Conservation (phyloP, 2,113 vertebrate genomes). For the Melanerpes aurifrons region DNA sequence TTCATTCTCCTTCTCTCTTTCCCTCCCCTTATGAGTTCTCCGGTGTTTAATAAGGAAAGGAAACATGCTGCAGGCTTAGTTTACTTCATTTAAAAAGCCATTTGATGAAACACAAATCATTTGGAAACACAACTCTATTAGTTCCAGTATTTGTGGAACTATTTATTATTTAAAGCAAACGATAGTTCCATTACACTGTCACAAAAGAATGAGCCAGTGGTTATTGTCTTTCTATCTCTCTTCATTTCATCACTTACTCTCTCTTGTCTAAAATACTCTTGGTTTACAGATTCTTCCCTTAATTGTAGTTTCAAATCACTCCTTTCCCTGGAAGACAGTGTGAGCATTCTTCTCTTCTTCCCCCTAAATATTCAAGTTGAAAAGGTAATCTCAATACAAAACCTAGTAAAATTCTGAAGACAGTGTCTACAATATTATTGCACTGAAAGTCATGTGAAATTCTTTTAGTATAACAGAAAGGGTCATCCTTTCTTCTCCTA, state of each 20-base stretch:
- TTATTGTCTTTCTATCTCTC: background rate
- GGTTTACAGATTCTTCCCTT: background rate
- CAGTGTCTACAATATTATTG: background rate
- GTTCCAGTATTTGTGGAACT: conserved; percentile 31
- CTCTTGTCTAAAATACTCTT: background rate
- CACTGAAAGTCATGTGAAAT: background rate
- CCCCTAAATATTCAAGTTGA: background rate
- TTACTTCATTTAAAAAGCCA: conserved; percentile 50
- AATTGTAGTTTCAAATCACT: background rate
- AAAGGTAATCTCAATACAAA: background rate
- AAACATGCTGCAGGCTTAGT: conserved; percentile 48
- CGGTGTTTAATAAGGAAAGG: conserved; percentile 45
- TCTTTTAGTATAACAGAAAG: background rate
- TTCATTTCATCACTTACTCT: background rate
- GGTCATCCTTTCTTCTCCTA: background rate
- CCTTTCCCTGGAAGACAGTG: background rate
- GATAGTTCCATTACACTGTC: background rate
- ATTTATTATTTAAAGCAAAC: conserved; percentile 60
- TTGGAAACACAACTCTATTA: conserved; percentile 38
- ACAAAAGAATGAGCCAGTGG: background rate
- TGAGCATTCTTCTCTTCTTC: background rate
- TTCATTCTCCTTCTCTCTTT: conserved; percentile 9
- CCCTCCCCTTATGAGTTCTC: background rate
- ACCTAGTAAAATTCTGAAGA: background rate
- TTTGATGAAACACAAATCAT: conserved; percentile 38